phyloP scores from a whole-genome alignment of 2,888 invertebrate species.

The Octodonta nipae region DNA sequence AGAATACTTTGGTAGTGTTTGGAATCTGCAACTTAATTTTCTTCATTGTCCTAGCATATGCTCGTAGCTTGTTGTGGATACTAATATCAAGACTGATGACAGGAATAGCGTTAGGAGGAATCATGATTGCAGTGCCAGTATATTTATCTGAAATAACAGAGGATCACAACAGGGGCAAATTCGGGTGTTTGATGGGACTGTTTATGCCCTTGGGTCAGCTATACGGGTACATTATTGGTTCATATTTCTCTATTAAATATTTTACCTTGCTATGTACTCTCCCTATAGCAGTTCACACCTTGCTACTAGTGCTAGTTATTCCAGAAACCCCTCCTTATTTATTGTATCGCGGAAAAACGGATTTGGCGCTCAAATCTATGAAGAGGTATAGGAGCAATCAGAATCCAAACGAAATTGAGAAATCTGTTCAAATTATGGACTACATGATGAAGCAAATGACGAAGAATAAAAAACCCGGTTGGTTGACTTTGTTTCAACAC shows the following conservation, averaged over 20 bases:
- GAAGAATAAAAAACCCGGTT: background rate
- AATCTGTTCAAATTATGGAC: background rate
- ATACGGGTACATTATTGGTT: background rate
- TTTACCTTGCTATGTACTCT: background rate
- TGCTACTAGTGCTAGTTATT: background rate
- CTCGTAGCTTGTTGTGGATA: background rate
- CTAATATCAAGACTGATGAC: background rate
- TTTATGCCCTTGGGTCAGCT: background rate
- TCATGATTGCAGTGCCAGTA: background rate
- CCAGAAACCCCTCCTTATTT: background rate
- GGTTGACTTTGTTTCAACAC: too few species aligned
- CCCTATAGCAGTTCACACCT: background rate
- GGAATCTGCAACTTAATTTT: too few species aligned
- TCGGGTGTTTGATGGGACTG: background rate
- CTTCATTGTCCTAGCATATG: background rate
- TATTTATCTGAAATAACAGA: background rate
- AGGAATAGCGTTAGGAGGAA: background rate
- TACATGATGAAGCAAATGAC: background rate
- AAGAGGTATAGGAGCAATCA: background rate
- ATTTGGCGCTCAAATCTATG: background rate
- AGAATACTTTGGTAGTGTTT: background rate
- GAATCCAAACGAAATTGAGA: background rate
- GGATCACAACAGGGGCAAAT: background rate
- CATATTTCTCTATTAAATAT: background rate
- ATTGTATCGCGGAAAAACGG: background rate